These are phyloP conservation scores for Neopipo cinnamomea DNA, from an alignment of 2,113 vertebrate species.

Conservation along the genomic window DNA sequence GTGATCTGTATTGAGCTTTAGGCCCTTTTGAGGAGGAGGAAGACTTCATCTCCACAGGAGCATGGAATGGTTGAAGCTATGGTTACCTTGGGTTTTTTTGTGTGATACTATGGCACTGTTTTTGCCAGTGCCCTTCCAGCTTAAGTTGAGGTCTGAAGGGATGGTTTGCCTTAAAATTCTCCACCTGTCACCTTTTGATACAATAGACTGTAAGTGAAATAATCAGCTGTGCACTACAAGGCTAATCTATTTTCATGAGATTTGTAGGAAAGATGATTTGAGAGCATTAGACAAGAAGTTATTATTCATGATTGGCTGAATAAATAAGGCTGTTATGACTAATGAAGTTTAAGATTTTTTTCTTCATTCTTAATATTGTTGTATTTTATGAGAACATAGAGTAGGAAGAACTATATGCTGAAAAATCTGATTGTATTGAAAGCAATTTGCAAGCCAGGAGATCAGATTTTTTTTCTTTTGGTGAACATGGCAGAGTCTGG, in stretches of 20 bases:
- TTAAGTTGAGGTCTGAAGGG: background rate
- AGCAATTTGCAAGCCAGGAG: background rate
- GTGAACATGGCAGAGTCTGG: background rate
- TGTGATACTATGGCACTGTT: background rate
- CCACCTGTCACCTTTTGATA: background rate
- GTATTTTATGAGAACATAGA: background rate
- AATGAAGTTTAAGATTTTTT: background rate
- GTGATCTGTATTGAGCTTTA: background rate
- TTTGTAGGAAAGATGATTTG: constrained; percentile 21
- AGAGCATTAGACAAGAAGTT: background rate
- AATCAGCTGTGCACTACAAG: background rate
- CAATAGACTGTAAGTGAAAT: background rate
- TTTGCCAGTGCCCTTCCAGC: background rate
- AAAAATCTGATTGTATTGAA: background rate
- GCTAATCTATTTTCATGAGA: background rate
- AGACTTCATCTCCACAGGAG: background rate
- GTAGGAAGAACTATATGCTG: background rate
- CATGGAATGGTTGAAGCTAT: background rate
- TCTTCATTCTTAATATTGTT: background rate
- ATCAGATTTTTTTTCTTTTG: background rate
- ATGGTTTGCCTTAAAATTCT: background rate
- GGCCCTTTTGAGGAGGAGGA: background rate
- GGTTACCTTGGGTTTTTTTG: background rate
- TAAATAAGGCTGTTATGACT: background rate
- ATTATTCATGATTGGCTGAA: constrained; percentile 11